Evolutionary conservation across 2,113 vertebrate genomes (phyloP).

Genomic region (Accipiter cooperii): DNA sequence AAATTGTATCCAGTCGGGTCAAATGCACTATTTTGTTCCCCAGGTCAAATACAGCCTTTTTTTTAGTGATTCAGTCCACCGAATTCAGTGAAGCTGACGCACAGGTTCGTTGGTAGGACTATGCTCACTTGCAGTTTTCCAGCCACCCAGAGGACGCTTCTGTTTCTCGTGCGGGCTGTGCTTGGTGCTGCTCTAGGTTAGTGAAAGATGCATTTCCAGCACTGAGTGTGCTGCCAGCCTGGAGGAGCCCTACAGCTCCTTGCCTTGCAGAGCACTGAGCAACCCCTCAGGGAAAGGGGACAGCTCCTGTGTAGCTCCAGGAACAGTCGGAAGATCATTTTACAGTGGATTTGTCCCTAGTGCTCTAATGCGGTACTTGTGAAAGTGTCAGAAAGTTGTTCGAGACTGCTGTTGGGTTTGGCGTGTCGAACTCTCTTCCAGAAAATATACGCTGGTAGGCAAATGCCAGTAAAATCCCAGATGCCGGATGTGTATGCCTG

Average conservation of each 20-base stretch:
- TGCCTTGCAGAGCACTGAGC: not conserved
- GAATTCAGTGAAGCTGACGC: not conserved
- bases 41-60: not conserved
- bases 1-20: not conserved
- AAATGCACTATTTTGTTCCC: not conserved
- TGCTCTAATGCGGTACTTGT: not conserved
- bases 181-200: not conserved
- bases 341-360: not conserved
- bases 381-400: not conserved
- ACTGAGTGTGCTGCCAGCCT: not conserved
- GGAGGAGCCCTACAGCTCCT: not conserved
- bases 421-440: not conserved
- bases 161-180: not conserved
- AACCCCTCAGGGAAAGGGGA: not conserved
- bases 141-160: not conserved
- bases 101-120: fast-evolving
- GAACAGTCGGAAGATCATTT: fast-evolving
- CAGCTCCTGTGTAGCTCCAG: not conserved
- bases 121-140: not conserved
- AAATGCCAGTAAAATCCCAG: not conserved
- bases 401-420: not conserved
- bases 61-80: not conserved
- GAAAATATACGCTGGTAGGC: not conserved
- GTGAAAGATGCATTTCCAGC: not conserved
- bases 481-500: fast-evolving